A percentile compares a stretch with the other conserved stretches of the same genome.
Conservation (phyloP, 2,113 vertebrate genomes). For the Condylura cristata region DNA sequence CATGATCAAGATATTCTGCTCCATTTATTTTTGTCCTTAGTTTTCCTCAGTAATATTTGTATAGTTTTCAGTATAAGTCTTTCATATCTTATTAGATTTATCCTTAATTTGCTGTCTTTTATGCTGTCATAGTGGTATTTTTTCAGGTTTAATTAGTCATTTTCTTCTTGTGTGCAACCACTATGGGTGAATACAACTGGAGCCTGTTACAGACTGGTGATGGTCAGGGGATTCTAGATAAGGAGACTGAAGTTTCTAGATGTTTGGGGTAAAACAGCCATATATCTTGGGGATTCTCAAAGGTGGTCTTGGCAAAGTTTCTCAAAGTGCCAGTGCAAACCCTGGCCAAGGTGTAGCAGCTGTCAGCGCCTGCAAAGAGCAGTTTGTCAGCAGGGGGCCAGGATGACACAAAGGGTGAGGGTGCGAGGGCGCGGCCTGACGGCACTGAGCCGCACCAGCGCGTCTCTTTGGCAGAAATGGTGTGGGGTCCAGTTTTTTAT, state of each 20-base stretch:
- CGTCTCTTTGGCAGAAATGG: neutral
- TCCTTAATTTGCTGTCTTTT: neutral
- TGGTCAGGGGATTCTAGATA: neutral
- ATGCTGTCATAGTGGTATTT: neutral
- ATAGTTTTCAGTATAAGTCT: neutral
- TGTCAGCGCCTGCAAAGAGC: neutral
- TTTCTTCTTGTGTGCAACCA: conserved; percentile 8
- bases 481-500: neutral
- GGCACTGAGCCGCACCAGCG: neutral
- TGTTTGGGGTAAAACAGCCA: neutral
- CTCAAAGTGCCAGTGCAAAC: neutral
- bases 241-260: neutral
- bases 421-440: neutral
- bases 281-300: neutral
- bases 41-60: neutral
- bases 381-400: neutral
- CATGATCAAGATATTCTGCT: neutral
- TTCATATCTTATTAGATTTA: conserved; percentile 3
- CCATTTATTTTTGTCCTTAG: conserved; percentile 14
- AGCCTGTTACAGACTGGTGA: neutral
- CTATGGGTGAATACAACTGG: neutral
- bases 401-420: neutral
- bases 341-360: neutral
- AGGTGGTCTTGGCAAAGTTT: neutral
- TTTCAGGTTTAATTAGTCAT: neutral